Conservation (phyloP, 64 coral and sea anemone species). For the Pachyseris speciosa region DNA sequence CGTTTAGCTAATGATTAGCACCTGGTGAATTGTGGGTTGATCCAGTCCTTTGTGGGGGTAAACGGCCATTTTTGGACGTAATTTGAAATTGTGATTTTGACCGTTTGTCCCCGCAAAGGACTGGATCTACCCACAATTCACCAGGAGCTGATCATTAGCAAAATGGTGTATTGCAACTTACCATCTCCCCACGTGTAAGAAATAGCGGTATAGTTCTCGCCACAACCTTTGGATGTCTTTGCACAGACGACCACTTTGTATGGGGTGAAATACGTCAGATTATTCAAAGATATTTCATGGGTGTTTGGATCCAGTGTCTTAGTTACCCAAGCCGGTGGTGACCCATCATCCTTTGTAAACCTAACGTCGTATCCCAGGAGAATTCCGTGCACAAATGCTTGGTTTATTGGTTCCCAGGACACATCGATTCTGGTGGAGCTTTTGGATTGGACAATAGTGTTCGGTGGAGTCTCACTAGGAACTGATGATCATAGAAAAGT, state of each 20-base stretch:
- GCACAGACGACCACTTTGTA: constrained; percentile 29
- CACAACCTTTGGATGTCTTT: constrained; percentile 82
- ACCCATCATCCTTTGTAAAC: constrained; percentile 6
- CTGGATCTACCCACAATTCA: too few relatives aligned
- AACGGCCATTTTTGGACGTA: too few relatives aligned
- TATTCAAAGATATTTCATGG: background rate
- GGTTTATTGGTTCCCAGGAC: constrained; percentile 62
- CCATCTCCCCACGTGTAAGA: constrained; percentile 66
- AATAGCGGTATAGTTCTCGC: background rate
- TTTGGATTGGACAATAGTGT: background rate
- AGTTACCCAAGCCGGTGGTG: background rate
- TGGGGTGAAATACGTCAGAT: background rate
- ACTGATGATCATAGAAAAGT: background rate
- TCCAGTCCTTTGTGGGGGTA: too few relatives aligned
- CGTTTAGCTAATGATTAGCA: too few relatives aligned
- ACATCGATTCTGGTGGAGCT: constrained; percentile 10
- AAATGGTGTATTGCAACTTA: too few relatives aligned
- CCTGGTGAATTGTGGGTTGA: too few relatives aligned
- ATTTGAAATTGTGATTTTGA: too few relatives aligned
- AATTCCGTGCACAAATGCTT: constrained; percentile 54
- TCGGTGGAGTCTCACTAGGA: constrained; percentile 34
- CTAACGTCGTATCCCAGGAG: constrained; percentile 76
- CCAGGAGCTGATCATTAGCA: too few relatives aligned
- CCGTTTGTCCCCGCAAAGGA: too few relatives aligned
- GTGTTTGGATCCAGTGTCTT: background rate